Evolutionary conservation across 2,888 invertebrate species (phyloP), one percentile per base, ranked within the genome.

Genomic region (Sphaerophoria rueppellii): DNA sequence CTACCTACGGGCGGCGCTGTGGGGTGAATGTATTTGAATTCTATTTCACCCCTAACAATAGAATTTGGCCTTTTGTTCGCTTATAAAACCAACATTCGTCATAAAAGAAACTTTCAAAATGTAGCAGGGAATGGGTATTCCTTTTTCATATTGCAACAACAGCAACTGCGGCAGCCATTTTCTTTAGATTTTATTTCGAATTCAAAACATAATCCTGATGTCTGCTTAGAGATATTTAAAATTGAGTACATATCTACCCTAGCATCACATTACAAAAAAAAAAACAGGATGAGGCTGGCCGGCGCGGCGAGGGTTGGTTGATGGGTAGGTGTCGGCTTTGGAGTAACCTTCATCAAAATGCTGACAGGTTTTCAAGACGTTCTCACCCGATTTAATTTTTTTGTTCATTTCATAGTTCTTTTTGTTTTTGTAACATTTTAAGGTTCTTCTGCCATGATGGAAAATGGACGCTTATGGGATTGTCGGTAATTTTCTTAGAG

Each of bases 361-460:
- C 89, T 89, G 91, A 90, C 91, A 90, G 91, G 90, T 89, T 90
- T 90, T 90, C 89, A 90, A 90, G 89, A 90, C 89, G 90, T 90
- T 91, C 89, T 89, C 90, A 90, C 89, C 85, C 76, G 73, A 85
- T 52, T 65, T 52, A 5, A 7, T 60, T 55, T 43, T 46, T 72
- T 71, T 54, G 55, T 24, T 24, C 24, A 24, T 34, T 69, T 78
- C 75, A 50, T 61, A 35, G 52, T 46, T 7, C 9, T 3, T 50
- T 50, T 50, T 16, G 50, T 63, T 40, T 11, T 55, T 35, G 37
- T 55, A 40, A 52, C 67, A 52, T 2, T 79, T 32, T 40, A 40
- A 37, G 37, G 24, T 12, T 5, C 4, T 2, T 40, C n/a, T 67
- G 0, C 37, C 40, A 54, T 67, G 6, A 67, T 54, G 55, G 43